Evolutionary conservation across 2,888 invertebrate species (phyloP), one percentile per base, ranked within the genome.

Genomic region (Euzophera pinguis): DNA sequence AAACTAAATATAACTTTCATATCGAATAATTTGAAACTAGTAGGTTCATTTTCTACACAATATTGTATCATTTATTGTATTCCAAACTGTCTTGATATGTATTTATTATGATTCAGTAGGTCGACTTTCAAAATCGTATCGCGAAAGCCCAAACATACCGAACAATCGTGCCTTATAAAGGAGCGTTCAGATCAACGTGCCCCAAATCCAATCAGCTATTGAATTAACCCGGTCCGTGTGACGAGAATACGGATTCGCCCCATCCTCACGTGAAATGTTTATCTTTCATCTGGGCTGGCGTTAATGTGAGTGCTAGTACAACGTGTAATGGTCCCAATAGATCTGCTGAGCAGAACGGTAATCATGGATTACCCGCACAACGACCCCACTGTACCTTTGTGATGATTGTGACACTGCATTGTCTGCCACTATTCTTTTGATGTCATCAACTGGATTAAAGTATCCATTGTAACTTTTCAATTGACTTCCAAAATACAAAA

Each of bases 201-300:
- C 85, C 85, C 86, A 88, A 90, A 89, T 89, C 89, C 89, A 89
- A 89, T 90, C 89, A 89, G 85, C 87, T 86, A 88, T 89, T 88
- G 88, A 89, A 90, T 89, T 89, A 89, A 85, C 87, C 81, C 82
- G 74, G 81, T 76, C 84, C 77, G 82, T 87, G 88, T 88, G 89
- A 89, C 86, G 84, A 74, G 89, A 89, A 90, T 90, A 89, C 87
- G 84, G 84, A 90, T 86, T 84, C 81, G 75, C 76, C 73, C 79
- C 72, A 73, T 82, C 82, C 81, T 86, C 81, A 81, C 84, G 84
- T 87, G 84, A 88, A 88, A 87, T 89, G 88, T 88, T 89, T 88
- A 87, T 89, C 88, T 88, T 89, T 84, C 86, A 89, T 88, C 88
- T 82, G 73, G 79, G 76, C 76, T 73, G 71, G 77, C 79, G 83